Base-by-base conservation (phyloP, 2,797 vertebrate genomes). In the Sebastes oblongus region DNA sequence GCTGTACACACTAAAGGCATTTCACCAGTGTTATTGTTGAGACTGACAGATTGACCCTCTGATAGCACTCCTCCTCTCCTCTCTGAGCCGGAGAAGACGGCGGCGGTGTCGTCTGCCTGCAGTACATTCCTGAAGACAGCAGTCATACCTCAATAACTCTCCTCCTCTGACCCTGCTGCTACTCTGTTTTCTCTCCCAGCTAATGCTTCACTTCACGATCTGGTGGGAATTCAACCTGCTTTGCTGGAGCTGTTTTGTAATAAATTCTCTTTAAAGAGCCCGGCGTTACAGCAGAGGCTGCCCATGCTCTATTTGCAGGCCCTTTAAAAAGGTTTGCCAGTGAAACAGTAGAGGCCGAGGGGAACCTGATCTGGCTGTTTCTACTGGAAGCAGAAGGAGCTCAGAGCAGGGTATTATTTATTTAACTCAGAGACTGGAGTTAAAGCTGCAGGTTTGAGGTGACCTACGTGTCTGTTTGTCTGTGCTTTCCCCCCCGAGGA, bases 401-500 rank as follows among this genome's bases (percentile, higher is more conserved):
- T 22, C 76, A 79, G 70, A 50, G 25, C 75, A 80, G 70, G 88
- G 78, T 91, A 96, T 97, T 95, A 97, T 96, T 97, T 94, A 97
- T 97, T 94, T 93, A 91, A 93, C 88, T 82, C 61, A 14, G 66
- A 79, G 76, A 68, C 58, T 20, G 80, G 91, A 89, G 89, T 77
- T 71, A 79, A 84, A 69, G 66, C 72, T 56, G 72, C 27, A 71
- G 61, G 72, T 76, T 64, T 32, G 54, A 91, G 82, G 73, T 83
- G 87, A 80, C 70, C 86, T 54, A 20, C 55, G 25, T 77, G 85
- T 78, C 1, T 62, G 79, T 85, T 52, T 56, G 72, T 71, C 12
- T 84, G 39, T 64, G 66, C 50, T 75, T 42, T 77, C 81, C 74
- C 59, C 81, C 74, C 59, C 2, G 5, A 61, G 36, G 24, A 75